Conservation (phyloP, 2,888 invertebrate species). For the Macrosoma leucophasiata region DNA sequence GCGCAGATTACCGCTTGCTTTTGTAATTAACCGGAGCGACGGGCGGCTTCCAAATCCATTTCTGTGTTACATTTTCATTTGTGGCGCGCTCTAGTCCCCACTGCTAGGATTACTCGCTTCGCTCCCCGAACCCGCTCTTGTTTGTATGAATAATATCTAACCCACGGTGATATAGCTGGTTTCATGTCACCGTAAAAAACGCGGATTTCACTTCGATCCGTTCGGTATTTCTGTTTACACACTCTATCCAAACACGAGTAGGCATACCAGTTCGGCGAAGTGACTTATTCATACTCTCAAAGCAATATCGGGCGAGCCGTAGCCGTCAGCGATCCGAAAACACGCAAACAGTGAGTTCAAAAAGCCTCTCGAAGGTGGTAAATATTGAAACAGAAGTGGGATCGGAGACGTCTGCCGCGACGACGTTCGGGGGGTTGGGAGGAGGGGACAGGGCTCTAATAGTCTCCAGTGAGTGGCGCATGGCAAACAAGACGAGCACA, state of each 20-base stretch:
- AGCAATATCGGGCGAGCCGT: constrained; percentile 63
- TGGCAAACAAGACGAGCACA: constrained; percentile 61
- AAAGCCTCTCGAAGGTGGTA: constrained; percentile 74
- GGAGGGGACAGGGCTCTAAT: constrained; percentile 47
- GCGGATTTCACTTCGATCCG: background rate
- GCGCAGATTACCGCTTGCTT: constrained; percentile 77
- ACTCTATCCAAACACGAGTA: constrained; percentile 52
- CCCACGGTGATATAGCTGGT: constrained; percentile 8
- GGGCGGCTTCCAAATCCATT: constrained; percentile 76
- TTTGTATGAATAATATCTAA: constrained; percentile 19
- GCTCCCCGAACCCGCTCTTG: constrained; percentile 42
- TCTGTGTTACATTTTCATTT: constrained; percentile 77
- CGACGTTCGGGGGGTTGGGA: constrained; percentile 25
- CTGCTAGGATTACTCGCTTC: constrained; percentile 57
- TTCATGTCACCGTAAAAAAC: constrained; percentile 6
- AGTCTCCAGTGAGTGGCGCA: constrained; percentile 77
- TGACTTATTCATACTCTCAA: constrained; percentile 68
- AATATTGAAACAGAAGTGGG: constrained; percentile 75
- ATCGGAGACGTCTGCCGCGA: constrained; percentile 57
- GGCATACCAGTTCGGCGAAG: constrained; percentile 54
- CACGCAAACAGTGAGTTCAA: constrained; percentile 73
- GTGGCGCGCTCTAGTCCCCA: constrained; percentile 59
- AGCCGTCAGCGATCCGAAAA: constrained; percentile 74
- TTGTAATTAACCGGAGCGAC: constrained; percentile 76
- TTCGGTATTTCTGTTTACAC: constrained; percentile 39